Evolutionary conservation across 2,888 invertebrate genomes (phyloP), one percentile per base, ranked within the genome.

Genomic region (Pristionchus entomophagus): DNA sequence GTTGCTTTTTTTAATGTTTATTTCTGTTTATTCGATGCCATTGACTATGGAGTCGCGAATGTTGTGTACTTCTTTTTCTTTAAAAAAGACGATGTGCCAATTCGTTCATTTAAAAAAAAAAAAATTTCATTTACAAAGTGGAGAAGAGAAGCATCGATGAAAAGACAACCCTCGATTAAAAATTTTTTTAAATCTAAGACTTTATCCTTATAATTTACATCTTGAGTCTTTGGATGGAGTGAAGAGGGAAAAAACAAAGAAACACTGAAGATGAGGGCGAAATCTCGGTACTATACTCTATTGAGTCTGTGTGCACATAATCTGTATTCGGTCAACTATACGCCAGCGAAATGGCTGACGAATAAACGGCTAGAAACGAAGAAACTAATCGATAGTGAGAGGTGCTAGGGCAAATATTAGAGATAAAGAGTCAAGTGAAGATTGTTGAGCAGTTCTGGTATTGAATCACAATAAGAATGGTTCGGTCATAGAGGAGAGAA

Each of bases 211-310:
- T 69, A 69, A 69, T 69, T 69, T 69, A 69, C 69, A 69, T 35
- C 65, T 38, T 38, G 38, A 38, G 35, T 38, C 69, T 69, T 69
- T 69, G 38, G 69, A 69, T 12, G n/a, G 29, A 32, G 69, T 35
- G 38, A 38, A 32, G 38, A n/a, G 41, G 22, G 22, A n/a, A 22
- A n/a, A 10, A 17, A 38, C 22, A 38, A 4, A 10, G 32, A 62
- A 62, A 62, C 62, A 62, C 62, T 62, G 62, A 62, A 32, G 17
- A 62, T 12, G n/a, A n/a, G 19, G 38, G 38, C 69, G 35, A 41
- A 69, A 69, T 69, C 69, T 69, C 69, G 62, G 62, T 62, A 62
- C 62, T 69, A 41, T 38, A 69, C 69, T 69, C 69, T 69, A 69
- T 12, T 22, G 38, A 69, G 69, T 69, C 38, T 69, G 69, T 69